Evolutionary conservation across 1,140 invertebrate species (phyloP).

Genomic region (Rhysida immarginata): DNA sequence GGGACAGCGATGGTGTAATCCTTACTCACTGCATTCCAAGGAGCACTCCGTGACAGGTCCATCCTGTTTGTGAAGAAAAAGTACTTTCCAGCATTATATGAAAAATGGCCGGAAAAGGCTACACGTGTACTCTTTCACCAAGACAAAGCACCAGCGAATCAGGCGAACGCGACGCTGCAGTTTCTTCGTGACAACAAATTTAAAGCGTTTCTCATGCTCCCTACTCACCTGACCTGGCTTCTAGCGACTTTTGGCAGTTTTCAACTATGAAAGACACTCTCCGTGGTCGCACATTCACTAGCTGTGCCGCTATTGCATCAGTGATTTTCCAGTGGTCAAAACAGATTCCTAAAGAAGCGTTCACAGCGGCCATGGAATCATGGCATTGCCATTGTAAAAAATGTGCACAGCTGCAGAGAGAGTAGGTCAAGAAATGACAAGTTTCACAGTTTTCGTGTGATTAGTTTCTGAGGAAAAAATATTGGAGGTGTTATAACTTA

Average conservation of each 20-base stretch:
- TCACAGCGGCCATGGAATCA: constrained; percentile 12
- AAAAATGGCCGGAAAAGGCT: constrained; percentile 4
- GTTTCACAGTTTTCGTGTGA: constrained; percentile 9
- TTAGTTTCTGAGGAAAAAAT: constrained; percentile 4
- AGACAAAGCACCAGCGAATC: constrained; percentile 10
- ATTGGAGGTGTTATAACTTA: constrained; percentile 8
- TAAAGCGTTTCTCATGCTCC: constrained; percentile 15
- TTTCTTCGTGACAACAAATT: constrained; percentile 15
- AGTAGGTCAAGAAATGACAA: constrained; percentile 12
- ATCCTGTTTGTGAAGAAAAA: constrained; percentile 6
- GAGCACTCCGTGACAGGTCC: constrained; percentile 6
- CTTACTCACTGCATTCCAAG: constrained; percentile 3
- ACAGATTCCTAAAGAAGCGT: constrained; percentile 13
- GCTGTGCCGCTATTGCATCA: constrained; percentile 13
- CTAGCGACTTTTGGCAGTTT: constrained; percentile 7
- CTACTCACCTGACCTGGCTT: constrained; percentile 13
- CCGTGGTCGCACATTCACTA: constrained; percentile 12
- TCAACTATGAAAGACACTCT: constrained; percentile 15
- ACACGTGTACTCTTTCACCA: constrained; percentile 6
- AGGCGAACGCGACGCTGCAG: not conserved
- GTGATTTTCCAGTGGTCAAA: constrained; percentile 13
- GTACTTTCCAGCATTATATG: constrained; percentile 4
- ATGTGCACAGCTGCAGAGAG: constrained; percentile 11
- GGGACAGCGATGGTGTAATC: constrained; percentile 2
- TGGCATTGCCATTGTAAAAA: constrained; percentile 11